These are phyloP conservation scores for Elgonia sp. DNA, from an alignment of 2,888 invertebrate genomes.

Conservation along the genomic window DNA sequence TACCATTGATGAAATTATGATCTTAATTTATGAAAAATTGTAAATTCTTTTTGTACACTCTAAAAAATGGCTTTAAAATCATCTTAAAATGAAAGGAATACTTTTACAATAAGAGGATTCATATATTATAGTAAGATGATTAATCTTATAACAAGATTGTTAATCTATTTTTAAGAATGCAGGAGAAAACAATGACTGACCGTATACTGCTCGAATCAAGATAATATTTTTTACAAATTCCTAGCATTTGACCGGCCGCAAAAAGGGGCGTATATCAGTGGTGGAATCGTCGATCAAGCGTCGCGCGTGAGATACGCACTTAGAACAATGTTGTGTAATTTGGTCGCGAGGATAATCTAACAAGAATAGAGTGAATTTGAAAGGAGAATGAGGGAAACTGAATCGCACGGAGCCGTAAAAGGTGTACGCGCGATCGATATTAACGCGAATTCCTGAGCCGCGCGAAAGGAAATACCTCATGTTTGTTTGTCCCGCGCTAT, in stretches of 20 bases:
- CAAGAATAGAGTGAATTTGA: conserved; percentile 47
- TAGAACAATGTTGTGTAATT: conserved; percentile 63
- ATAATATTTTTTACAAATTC: background rate
- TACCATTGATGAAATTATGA: no score
- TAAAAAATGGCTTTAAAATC: no score
- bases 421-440: conserved; percentile 72
- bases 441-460: conserved; percentile 69
- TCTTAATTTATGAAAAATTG: no score
- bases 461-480: conserved; percentile 75
- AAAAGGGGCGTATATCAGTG: background rate
- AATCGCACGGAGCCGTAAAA: conserved; percentile 62
- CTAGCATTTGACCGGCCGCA: background rate
- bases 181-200: background rate
- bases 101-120: no score
- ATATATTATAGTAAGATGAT: no score
- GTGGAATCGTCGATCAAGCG: conserved; percentile 29
- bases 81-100: no score
- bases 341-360: conserved; percentile 29
- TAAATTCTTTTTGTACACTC: no score
- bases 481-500: conserved; percentile 74
- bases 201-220: background rate
- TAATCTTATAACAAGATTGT: no score
- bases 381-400: conserved; percentile 64
- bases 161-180: no score
- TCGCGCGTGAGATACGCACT: conserved; percentile 37